Base-by-base conservation (phyloP, 2,888 invertebrate species). In the Panzeria rudis region DNA sequence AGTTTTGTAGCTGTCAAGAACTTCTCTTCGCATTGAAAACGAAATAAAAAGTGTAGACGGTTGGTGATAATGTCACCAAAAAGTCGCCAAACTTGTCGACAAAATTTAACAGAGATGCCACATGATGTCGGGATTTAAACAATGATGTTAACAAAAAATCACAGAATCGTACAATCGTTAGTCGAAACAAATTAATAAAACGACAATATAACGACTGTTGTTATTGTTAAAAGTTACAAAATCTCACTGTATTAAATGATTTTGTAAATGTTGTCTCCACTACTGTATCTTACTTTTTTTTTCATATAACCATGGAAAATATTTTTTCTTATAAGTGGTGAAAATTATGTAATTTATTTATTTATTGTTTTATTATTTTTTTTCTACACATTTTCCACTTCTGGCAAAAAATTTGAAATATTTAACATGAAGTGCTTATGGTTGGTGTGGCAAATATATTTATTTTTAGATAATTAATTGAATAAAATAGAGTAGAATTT, bases 311-410 rank as follows among this genome's bases (percentile, higher is more conserved):
- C 25, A 32, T 56, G 29, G 4, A n/a, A 32, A 41, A 15, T 41
- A 13, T 52, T 52, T 52, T 50, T 20, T 32, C 17, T 20, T 32
- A 9, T 7, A 50, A 32, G 50, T 50, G 50, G 35, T 50, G 15
- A 7, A 50, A 52, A 68, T 68, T 52, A 50, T 52, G 68, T 50
- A 20, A 50, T 68, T 68, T 52, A 50, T 35, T 50, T 35, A 35
- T n/a, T 47, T 6, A 15, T 47, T 50, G 32, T 13, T 17, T 47
- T 47, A 17, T 47, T n/a, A 17, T 17, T 20, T 20, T 50, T 38
- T 17, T 11, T 47, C 1, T 64, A 20, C 5, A 61, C 4, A 38
- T 62, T 38, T 61, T 62, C 47, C 9, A 32, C 35, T 41, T 54
- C n/a, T 11, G 23, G 41, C 17, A 13, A 13, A 71, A 25, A 32